Evolutionary conservation across 2,888 invertebrate species (phyloP).

Genomic region (Sylvicola cinctus): DNA sequence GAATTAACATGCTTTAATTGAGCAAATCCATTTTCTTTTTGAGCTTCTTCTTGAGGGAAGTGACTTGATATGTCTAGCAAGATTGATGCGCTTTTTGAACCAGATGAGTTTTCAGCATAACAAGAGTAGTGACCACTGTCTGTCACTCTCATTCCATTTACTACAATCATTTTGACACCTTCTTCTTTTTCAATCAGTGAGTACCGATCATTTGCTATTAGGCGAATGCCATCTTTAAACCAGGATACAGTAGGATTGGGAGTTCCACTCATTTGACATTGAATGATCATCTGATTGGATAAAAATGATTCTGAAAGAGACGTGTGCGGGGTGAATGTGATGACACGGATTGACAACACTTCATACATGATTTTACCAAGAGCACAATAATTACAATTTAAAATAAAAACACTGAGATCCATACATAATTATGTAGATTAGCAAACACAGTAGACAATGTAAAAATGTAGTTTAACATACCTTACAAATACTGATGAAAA

Average conservation of each 20-base stretch:
- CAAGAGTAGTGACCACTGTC: neutral
- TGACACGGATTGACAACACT: constrained; percentile 10
- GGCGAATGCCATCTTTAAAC: constrained; percentile 42
- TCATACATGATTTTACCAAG: constrained; percentile 7
- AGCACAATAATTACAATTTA: neutral
- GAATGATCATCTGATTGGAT: constrained; percentile 48
- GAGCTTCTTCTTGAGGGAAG: no score
- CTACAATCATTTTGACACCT: neutral
- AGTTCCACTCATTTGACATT: constrained; percentile 55
- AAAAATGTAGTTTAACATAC: no score
- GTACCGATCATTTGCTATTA: constrained; percentile 29
- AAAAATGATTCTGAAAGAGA: no score
- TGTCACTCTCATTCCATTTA: neutral
- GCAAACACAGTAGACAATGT: no score
- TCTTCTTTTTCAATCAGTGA: neutral
- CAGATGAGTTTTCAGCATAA: no score
- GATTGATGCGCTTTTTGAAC: no score
- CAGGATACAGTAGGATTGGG: constrained; percentile 52
- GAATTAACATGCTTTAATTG: neutral
- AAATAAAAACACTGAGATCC: neutral
- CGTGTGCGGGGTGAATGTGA: no score
- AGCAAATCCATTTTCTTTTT: no score
- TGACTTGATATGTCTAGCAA: no score
- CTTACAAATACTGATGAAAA: no score
- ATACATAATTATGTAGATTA: neutral